These are phyloP conservation scores for Orthosia cruda DNA, from an alignment of 2,888 invertebrate species.

Conservation along the genomic window DNA sequence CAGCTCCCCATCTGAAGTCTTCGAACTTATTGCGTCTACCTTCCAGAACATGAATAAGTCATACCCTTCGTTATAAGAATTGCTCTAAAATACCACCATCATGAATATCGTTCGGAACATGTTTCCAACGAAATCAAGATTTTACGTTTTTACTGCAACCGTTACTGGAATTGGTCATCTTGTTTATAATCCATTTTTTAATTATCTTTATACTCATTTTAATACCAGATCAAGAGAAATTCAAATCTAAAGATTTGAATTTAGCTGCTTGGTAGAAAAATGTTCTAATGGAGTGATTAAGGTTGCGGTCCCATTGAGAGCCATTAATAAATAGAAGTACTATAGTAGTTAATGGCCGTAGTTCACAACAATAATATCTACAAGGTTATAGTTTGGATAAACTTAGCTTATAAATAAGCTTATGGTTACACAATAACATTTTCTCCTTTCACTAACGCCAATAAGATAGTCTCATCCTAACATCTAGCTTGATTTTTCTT, in stretches of 20 bases:
- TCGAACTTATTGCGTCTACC: constrained; percentile 86
- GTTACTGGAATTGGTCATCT: not conserved
- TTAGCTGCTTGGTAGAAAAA: no score
- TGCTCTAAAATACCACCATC: constrained; percentile 81
- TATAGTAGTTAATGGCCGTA: no score
- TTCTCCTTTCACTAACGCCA: constrained; percentile 8
- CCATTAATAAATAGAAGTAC: no score
- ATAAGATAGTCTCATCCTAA: constrained; percentile 1
- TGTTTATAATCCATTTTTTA: not conserved
- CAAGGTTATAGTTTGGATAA: no score
- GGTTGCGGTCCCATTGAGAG: no score
- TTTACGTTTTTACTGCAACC: constrained; percentile 11
- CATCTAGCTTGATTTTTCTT: not conserved
- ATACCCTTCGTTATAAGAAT: constrained; percentile 89
- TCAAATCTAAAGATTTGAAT: no score
- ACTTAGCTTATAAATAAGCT: no score
- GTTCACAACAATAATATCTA: no score
- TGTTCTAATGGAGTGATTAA: no score
- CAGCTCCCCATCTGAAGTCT: constrained; percentile 81
- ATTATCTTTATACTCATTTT: not conserved
- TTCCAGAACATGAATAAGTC: constrained; percentile 89
- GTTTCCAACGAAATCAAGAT: constrained; percentile 37
- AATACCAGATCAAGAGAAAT: not conserved
- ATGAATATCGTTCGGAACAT: constrained; percentile 66
- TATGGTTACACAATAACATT: not conserved